A percentile compares a stretch with the other conserved stretches of the same genome.
Conservation (phyloP, 2,888 invertebrate species). For the Nemotelus pantherinus region DNA sequence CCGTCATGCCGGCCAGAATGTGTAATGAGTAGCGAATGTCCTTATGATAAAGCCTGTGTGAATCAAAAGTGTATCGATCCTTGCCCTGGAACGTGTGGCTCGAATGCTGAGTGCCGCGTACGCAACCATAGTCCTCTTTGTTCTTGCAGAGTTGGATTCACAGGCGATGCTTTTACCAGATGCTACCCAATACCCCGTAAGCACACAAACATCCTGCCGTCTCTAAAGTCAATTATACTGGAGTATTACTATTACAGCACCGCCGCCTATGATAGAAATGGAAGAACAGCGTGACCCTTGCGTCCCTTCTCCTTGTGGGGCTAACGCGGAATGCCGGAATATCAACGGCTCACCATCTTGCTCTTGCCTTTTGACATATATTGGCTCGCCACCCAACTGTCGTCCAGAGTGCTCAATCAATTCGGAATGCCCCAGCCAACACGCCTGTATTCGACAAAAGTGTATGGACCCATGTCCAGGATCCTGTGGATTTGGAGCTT, state of each 20-base stretch:
- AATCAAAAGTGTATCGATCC: conserved; percentile 82
- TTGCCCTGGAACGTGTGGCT: conserved; percentile 75
- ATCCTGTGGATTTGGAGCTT: conserved; percentile 73
- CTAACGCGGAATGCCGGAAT: conserved; percentile 72
- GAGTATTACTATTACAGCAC: conserved; percentile 67
- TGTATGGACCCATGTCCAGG: conserved; percentile 80
- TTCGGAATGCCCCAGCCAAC: conserved; percentile 75
- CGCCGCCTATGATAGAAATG: conserved; percentile 54
- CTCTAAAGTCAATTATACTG: conserved; percentile 62
- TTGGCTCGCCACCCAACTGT: conserved; percentile 78
- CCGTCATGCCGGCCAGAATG: conserved; percentile 83
- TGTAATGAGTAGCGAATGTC: conserved; percentile 79
- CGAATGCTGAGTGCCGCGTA: conserved; percentile 78
- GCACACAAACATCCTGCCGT: conserved; percentile 65
- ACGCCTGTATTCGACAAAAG: conserved; percentile 78
- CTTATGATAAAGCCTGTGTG: conserved; percentile 76
- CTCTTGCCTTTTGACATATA: conserved; percentile 72
- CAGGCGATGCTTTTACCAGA: conserved; percentile 79
- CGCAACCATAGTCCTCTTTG: conserved; percentile 83
- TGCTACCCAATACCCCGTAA: conserved; percentile 68
- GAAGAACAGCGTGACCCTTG: conserved; percentile 70
- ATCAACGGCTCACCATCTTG: conserved; percentile 73
- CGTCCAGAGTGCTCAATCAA: conserved; percentile 78
- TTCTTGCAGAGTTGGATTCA: conserved; percentile 74
- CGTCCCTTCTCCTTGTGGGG: conserved; percentile 76